Evolutionary conservation across 2,113 vertebrate genomes (phyloP).

Genomic region (Brachionichthys hirsutus): DNA sequence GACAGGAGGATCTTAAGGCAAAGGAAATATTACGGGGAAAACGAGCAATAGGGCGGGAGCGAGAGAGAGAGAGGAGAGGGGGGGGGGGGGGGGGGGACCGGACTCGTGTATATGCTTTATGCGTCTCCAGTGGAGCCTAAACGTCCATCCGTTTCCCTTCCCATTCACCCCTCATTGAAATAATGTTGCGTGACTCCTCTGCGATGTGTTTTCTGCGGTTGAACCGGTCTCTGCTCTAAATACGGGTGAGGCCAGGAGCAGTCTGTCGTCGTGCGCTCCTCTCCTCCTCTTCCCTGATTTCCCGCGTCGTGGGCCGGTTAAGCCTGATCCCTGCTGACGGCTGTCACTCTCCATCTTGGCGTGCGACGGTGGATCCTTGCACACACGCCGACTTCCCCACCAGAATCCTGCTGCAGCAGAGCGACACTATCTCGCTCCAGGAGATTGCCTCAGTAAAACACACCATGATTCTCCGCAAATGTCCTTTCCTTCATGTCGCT

Average conservation of each 20-base stretch:
- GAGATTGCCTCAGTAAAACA: slow-evolving; percentile 34
- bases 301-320: slow-evolving; percentile 38
- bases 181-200: slow-evolving; percentile 51
- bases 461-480: slow-evolving; percentile 27
- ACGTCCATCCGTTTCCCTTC: slow-evolving; percentile 46
- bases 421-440: slow-evolving; percentile 38
- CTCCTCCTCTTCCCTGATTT: slow-evolving; percentile 47
- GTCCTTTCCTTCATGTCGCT: slow-evolving; percentile 22
- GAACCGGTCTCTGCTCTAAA: slow-evolving; percentile 35
- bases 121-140: slow-evolving; percentile 13
- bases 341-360: slow-evolving; percentile 74
- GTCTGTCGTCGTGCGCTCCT: slow-evolving; percentile 47
- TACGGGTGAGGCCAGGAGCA: slow-evolving; percentile 42
- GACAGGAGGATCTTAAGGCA: slow-evolving; percentile 61
- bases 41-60: slow-evolving; percentile 44
- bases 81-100: neutral
- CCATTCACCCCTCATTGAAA: slow-evolving; percentile 39
- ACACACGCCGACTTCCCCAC: slow-evolving; percentile 42
- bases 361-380: slow-evolving; percentile 35
- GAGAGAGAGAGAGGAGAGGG: slow-evolving; percentile 16
- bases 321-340: slow-evolving; percentile 72
- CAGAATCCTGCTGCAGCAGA: slow-evolving; percentile 41
- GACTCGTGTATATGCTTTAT: slow-evolving; percentile 23
- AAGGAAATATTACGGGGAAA: slow-evolving; percentile 53
- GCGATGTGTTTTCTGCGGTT: slow-evolving; percentile 42